Conservation (phyloP, 1,140 invertebrate species). For the Eubasilissa regina region DNA sequence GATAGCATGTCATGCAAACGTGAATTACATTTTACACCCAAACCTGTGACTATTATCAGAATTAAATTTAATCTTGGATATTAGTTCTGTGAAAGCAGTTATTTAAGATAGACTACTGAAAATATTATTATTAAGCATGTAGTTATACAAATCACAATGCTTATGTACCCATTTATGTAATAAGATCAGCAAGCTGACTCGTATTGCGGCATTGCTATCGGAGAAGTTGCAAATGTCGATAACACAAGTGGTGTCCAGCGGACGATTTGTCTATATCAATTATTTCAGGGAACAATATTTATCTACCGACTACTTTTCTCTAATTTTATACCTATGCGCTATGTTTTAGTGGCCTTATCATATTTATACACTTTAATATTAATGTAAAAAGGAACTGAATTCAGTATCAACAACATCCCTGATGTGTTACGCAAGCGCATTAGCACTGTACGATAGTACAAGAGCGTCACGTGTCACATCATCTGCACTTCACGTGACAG, state of each 20-base stretch:
- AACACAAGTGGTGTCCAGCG: conserved; percentile 28
- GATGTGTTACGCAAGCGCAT: conserved; percentile 5
- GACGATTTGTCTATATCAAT: conserved; percentile 59
- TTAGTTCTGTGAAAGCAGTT: background rate
- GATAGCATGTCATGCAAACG: too few species aligned
- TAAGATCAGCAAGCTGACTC: background rate
- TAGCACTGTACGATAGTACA: conserved; percentile 10
- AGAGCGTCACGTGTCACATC: background rate
- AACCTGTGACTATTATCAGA: too few species aligned
- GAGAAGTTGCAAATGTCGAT: too few species aligned
- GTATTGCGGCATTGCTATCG: too few species aligned
- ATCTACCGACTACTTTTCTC: conserved; percentile 59
- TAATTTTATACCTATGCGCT: conserved; percentile 61
- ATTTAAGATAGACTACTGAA: conserved; percentile 15
- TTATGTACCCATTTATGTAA: conserved; percentile 45
- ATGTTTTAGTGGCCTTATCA: conserved; percentile 61
- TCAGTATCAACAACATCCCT: conserved; percentile 36
- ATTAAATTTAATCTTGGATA: too few species aligned
- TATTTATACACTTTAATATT: conserved; percentile 55
- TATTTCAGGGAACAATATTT: conserved; percentile 61
- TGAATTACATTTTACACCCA: too few species aligned
- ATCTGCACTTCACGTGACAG: conserved; percentile 9
- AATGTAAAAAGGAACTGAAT: conserved; percentile 53
- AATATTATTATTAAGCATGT: background rate
- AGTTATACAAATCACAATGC: conserved; percentile 22